Base-by-base conservation (phyloP, 2,888 invertebrate species). In the Polietes domitor region DNA sequence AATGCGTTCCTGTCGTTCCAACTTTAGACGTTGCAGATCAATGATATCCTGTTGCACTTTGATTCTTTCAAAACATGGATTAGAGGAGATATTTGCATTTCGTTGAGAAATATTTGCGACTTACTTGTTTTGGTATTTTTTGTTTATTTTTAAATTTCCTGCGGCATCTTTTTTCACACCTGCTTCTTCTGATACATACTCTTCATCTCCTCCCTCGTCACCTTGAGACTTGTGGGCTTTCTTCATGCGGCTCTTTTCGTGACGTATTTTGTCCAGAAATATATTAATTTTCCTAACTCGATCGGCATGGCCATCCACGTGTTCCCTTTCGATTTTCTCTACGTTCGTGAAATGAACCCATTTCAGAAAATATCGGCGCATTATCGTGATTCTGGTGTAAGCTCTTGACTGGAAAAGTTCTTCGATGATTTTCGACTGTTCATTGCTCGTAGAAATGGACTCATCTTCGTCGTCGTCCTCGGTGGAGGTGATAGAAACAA, bases 1-100 rank as follows among this genome's bases (percentile, higher is more conserved):
- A n/a, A 95, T 89, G 87, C 94, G 94, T 86, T 94, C 95, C 90
- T 96, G 96, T 81, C 96, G 94, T 80, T 95, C 94, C 80, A 96
- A 89, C 91, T 96, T 96, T 1, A 93, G 92, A 89, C 94, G 95
- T 90, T 96, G 96, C 32, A 95, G 91, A 32, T 95, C 94, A 80
- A 96, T 96, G 58, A 96, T 95, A 86, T 94, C 94, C 89, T 95
- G 95, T 89, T 96, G 96, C 10, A 95, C 93, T 90, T 94, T 94
- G 83, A 94, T 94, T 87, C 95, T 94, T 82, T 91, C 91, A 24
- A 24, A 32, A 32, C 9, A 10, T 10, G 12, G 37, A 7, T 41
- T 26, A 50, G 1, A 47, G 2, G 41, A 41, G 6, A n/a, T n/a
- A n/a, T 41, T 41, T 41, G 2, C 41, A 47, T 47, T 47, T 47